Evolutionary conservation across 2,797 vertebrate genomes (phyloP).

Genomic region (Scyliorhinus canicula): DNA sequence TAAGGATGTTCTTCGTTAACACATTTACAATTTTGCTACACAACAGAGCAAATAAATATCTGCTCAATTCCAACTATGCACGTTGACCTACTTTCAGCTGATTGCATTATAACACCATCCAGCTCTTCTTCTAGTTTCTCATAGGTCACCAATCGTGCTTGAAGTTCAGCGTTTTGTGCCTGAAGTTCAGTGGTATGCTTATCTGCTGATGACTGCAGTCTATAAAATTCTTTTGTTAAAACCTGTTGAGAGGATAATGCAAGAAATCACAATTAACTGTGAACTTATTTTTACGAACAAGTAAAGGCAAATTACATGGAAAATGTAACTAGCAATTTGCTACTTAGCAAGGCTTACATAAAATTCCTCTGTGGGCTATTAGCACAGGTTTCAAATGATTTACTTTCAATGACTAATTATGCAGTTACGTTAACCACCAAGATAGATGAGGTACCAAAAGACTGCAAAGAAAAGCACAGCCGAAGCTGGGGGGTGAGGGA

Average conservation of each 20-base stretch:
- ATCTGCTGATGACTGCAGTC: conserved; percentile 84
- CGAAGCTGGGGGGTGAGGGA: too few relatives aligned
- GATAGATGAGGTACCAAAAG: too few relatives aligned
- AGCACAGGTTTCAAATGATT: not conserved
- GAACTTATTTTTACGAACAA: not conserved
- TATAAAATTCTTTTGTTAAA: conserved; percentile 93
- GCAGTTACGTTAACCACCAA: not conserved
- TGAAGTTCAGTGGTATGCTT: conserved; percentile 77
- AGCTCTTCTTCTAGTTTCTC: conserved; percentile 89
- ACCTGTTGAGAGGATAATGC: conserved; percentile 60
- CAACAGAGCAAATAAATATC: not conserved
- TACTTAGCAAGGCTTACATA: not conserved
- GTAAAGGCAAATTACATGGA: not conserved
- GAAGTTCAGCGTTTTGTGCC: conserved; percentile 76
- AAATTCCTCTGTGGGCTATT: not conserved
- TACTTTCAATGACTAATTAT: not conserved
- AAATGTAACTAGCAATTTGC: not conserved
- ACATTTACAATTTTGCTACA: not conserved
- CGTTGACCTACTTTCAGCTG: conserved; percentile 79
- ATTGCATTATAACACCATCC: conserved; percentile 91
- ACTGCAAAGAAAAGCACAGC: too few relatives aligned
- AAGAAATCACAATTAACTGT: not conserved
- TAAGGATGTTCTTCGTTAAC: not conserved
- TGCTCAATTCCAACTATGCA: not conserved
- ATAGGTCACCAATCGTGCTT: conserved; percentile 76